Evolutionary conservation across 2,113 vertebrate genomes (phyloP).

Genomic region (Gallinago undulata): DNA sequence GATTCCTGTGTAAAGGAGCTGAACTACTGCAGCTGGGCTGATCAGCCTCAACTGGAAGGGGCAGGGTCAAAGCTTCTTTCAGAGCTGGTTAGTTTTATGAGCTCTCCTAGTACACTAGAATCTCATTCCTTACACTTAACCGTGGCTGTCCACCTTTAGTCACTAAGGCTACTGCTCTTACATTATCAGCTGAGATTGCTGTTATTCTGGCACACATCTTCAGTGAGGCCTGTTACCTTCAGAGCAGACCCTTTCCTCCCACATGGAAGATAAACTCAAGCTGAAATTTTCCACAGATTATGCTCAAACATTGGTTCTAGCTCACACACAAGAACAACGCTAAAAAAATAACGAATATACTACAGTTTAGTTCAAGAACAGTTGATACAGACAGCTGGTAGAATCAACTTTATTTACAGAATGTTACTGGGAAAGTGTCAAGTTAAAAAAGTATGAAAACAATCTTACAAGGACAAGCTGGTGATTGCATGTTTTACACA

Average conservation of each 20-base stretch:
- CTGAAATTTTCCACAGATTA: neutral
- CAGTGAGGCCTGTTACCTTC: neutral
- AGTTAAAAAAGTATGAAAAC: constrained; percentile 72
- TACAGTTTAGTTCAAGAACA: neutral
- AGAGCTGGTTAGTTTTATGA: rapidly evolving
- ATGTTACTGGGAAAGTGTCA: constrained; percentile 64
- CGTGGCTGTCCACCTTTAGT: rapidly evolving
- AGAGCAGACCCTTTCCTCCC: neutral
- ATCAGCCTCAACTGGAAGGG: neutral
- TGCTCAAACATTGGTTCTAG: neutral
- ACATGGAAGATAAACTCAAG: rapidly evolving
- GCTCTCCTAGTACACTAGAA: neutral
- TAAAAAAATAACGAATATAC: neutral
- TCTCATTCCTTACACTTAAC: neutral
- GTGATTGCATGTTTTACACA: constrained; percentile 64
- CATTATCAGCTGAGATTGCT: neutral
- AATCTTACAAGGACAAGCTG: constrained; percentile 62
- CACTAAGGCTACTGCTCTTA: neutral
- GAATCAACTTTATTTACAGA: constrained; percentile 76
- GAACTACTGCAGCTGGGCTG: neutral
- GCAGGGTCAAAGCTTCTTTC: neutral
- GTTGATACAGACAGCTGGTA: constrained; percentile 49
- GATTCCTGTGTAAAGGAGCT: rapidly evolving
- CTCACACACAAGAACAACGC: neutral
- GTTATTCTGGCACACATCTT: rapidly evolving